phyloP scores from a whole-genome alignment of 2,888 invertebrate genomes.

The Coleophora flavipennella region DNA sequence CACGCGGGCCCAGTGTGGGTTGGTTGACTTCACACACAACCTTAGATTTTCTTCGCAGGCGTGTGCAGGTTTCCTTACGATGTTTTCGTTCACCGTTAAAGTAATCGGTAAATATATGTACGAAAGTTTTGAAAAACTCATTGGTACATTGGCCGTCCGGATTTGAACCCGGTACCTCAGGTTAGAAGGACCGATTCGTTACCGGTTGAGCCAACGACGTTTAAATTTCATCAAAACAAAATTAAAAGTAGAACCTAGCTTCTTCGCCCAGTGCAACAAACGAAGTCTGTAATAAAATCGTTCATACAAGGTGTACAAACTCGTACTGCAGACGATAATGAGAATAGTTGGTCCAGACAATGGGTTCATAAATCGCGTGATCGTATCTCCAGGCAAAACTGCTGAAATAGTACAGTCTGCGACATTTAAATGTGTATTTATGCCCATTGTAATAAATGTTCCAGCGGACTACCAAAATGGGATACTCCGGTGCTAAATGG shows the following conservation, averaged over 20 bases:
- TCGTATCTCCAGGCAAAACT: constrained; percentile 47
- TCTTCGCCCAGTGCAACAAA: constrained; percentile 7
- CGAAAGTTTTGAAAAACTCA: no score
- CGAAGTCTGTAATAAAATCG: constrained; percentile 24
- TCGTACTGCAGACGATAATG: constrained; percentile 39
- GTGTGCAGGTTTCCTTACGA: no score
- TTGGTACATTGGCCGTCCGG: no score
- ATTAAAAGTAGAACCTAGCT: background rate
- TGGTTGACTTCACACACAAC: no score
- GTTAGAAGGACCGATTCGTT: no score
- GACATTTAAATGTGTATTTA: constrained; percentile 54
- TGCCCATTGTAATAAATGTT: constrained; percentile 48
- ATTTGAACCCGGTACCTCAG: no score
- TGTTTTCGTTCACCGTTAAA: no score
- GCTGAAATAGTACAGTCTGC: constrained; percentile 42
- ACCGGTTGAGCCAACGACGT: no score
- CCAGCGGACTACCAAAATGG: constrained; percentile 31
- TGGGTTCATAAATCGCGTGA: constrained; percentile 57
- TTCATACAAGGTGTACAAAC: constrained; percentile 22
- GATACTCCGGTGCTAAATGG: constrained; percentile 13
- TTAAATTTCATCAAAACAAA: background rate
- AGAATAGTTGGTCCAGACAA: constrained; percentile 50
- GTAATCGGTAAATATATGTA: no score
- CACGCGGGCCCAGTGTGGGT: no score
- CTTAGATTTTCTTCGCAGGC: no score